phyloP scores from a whole-genome alignment of 2,888 invertebrate species.

The Julus scandinavius region DNA sequence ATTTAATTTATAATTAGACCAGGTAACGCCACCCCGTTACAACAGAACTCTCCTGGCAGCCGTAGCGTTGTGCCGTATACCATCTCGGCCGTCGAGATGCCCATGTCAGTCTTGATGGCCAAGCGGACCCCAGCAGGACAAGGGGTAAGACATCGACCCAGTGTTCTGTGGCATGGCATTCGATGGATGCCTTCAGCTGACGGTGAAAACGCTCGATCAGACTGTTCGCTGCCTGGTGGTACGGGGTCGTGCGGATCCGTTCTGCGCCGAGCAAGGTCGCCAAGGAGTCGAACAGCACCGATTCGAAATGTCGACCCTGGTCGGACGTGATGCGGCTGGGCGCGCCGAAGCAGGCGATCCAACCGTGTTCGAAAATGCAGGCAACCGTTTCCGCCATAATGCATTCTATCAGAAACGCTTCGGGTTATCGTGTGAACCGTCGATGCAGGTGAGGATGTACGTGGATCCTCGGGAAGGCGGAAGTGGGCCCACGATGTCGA shows the following conservation, averaged over 20 bases:
- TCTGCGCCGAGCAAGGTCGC: too few species aligned
- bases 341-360: not conserved
- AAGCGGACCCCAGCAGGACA: not conserved
- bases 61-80: not conserved
- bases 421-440: not conserved
- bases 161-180: not conserved
- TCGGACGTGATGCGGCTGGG: too few species aligned
- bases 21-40: too few species aligned
- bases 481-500: too few species aligned
- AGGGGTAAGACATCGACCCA: not conserved
- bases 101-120: not conserved
- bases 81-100: not conserved
- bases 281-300: too few species aligned
- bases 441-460: too few species aligned
- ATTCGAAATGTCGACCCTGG: too few species aligned
- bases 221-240: too few species aligned
- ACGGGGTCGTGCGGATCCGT: too few species aligned
- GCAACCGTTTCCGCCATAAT: not conserved
- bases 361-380: not conserved
- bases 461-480: too few species aligned
- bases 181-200: not conserved
- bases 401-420: not conserved
- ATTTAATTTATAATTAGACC: too few species aligned
- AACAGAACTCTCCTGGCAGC: not conserved
- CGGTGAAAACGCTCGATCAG: too few species aligned